phyloP scores from a whole-genome alignment of 2,797 vertebrate genomes.

The Arctocebus calabarensis region DNA sequence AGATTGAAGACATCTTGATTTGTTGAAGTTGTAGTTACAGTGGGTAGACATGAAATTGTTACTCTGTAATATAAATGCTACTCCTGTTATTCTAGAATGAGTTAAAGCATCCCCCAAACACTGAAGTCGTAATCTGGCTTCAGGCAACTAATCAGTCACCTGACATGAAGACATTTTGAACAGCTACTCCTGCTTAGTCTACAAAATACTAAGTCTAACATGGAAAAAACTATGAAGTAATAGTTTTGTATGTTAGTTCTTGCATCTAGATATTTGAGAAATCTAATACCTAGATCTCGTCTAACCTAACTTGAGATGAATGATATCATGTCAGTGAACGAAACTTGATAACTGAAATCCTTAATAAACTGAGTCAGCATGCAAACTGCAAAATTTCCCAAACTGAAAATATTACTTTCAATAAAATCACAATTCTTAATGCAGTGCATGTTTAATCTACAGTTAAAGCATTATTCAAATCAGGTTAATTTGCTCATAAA shows the following conservation, averaged over 20 bases:
- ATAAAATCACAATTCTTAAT: background rate
- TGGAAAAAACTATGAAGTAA: background rate
- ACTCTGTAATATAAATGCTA: background rate
- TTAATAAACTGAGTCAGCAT: background rate
- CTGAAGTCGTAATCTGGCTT: background rate
- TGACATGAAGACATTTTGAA: slow-evolving; percentile 23
- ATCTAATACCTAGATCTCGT: background rate
- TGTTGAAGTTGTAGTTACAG: background rate
- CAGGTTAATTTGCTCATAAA: slow-evolving; percentile 27
- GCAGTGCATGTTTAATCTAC: background rate
- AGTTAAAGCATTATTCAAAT: background rate
- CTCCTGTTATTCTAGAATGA: background rate
- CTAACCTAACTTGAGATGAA: background rate
- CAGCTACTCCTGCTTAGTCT: background rate
- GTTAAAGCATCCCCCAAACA: background rate
- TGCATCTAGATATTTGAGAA: slow-evolving; percentile 14
- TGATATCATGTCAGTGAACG: slow-evolving; percentile 16
- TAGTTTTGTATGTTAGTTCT: background rate
- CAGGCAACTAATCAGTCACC: background rate
- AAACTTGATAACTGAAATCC: background rate
- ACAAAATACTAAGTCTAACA: background rate
- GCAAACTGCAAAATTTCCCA: background rate
- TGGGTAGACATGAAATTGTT: background rate
- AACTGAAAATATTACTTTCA: background rate
- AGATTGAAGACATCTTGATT: background rate